phyloP scores from a whole-genome alignment of 2,797 vertebrate genomes.

The Chelon labrosus region DNA sequence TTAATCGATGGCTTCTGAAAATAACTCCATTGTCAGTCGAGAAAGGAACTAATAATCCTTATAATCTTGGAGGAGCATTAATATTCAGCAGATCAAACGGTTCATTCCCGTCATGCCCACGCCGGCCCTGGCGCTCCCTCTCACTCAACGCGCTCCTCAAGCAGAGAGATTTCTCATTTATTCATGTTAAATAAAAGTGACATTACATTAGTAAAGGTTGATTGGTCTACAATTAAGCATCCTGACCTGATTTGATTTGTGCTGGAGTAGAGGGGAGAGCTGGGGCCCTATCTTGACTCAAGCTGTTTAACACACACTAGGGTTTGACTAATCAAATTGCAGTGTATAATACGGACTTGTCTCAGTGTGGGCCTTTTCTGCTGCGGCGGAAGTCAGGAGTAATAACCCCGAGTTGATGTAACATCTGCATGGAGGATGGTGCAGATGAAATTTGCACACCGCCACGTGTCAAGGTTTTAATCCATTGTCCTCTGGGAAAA shows the following conservation, averaged over 20 bases:
- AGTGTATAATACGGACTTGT: constrained; percentile 49
- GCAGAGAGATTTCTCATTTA: constrained; percentile 87
- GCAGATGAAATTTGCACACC: constrained; percentile 26
- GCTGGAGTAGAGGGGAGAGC: constrained; percentile 59
- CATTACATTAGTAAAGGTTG: constrained; percentile 87
- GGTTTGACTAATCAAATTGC: constrained; percentile 75
- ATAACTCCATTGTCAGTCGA: constrained; percentile 86
- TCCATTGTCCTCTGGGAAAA: constrained; percentile 21
- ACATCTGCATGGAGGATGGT: constrained; percentile 41
- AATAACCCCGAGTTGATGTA: constrained; percentile 40
- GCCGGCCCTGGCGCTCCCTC: constrained; percentile 55
- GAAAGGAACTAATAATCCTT: constrained; percentile 86
- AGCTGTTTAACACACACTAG: constrained; percentile 59
- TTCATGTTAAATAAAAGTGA: constrained; percentile 88
- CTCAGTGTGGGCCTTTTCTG: constrained; percentile 13
- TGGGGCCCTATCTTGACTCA: constrained; percentile 57
- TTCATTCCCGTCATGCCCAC: constrained; percentile 82
- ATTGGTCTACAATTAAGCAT: constrained; percentile 89
- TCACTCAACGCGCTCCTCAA: constrained; percentile 79
- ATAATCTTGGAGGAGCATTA: constrained; percentile 87
- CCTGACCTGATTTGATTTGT: constrained; percentile 85
- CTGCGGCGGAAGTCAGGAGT: constrained; percentile 42
- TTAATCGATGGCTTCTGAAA: constrained; percentile 87
- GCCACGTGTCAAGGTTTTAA: constrained; percentile 1
- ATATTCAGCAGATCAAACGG: constrained; percentile 88